A percentile compares a stretch with the other conserved stretches of the same genome.
phyloP scores from a whole-genome alignment of 2,797 vertebrate species.

The Pangasius mekongensis region DNA sequence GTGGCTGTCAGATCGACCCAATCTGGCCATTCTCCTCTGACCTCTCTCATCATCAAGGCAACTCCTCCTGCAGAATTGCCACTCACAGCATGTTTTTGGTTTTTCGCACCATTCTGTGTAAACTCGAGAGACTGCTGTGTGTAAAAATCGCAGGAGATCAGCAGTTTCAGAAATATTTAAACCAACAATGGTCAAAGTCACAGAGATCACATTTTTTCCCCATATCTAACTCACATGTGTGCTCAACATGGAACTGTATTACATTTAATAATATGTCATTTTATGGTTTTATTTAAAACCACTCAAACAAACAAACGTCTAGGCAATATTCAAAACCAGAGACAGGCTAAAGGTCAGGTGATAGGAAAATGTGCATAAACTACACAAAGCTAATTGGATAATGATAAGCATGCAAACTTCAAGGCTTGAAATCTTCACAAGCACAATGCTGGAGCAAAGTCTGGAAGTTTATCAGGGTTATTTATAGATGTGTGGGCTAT shows the following conservation, averaged over 20 bases:
- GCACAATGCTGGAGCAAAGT: slow-evolving; percentile 6
- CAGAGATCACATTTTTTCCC: neutral
- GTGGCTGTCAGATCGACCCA: neutral
- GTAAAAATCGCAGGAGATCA: neutral
- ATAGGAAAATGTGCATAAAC: neutral
- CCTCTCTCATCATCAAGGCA: neutral
- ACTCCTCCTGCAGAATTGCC: neutral
- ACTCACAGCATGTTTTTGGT: neutral
- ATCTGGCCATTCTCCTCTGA: neutral
- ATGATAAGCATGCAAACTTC: neutral
- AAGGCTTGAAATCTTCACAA: neutral
- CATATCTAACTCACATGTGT: neutral
- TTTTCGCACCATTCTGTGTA: neutral
- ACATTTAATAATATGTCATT: neutral
- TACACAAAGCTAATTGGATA: neutral
- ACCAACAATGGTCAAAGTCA: neutral
- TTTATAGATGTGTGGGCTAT: neutral
- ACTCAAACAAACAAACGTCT: neutral
- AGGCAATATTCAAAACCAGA: neutral
- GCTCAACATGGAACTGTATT: neutral
- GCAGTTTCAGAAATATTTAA: neutral
- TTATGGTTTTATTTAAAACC: neutral
- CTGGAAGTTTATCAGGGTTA: neutral
- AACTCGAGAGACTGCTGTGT: neutral
- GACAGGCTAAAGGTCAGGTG: neutral